Evolutionary conservation across 2,888 invertebrate species (phyloP).

Genomic region (Oxycera nigricornis): DNA sequence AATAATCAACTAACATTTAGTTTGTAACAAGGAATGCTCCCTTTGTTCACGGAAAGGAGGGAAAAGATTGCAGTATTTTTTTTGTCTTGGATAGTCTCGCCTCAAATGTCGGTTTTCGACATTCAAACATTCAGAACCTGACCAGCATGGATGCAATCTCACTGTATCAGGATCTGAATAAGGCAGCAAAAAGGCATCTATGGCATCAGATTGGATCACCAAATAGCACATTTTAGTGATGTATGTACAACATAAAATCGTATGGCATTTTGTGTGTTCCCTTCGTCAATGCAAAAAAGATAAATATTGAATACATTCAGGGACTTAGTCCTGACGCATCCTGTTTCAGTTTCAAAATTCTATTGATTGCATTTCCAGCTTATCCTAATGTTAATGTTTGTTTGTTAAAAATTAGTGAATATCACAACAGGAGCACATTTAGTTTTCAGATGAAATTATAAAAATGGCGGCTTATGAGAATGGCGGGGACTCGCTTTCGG

Average conservation of each 20-base stretch:
- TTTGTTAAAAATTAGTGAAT: conserved; percentile 32
- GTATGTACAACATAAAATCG: not conserved
- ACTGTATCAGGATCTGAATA: too few species aligned
- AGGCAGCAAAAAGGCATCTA: too few species aligned
- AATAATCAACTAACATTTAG: conserved; percentile 9
- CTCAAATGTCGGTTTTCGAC: not conserved
- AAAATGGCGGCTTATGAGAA: conserved; percentile 55
- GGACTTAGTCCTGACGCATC: not conserved
- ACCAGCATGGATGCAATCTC: too few species aligned
- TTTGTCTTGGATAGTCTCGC: too few species aligned
- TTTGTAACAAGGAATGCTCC: conserved; percentile 25
- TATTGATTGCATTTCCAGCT: not conserved
- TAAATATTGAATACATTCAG: not conserved
- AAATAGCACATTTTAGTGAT: not conserved
- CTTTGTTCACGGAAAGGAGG: not conserved
- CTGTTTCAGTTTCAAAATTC: conserved; percentile 19
- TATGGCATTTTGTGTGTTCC: not conserved
- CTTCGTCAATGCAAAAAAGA: not conserved
- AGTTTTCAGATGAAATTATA: not conserved
- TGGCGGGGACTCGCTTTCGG: conserved; percentile 81
- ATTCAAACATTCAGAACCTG: not conserved
- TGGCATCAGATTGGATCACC: not conserved
- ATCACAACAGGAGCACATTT: conserved; percentile 39
- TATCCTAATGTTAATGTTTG: conserved; percentile 15
- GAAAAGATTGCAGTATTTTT: conserved; percentile 12